Evolutionary conservation across 2,113 vertebrate genomes (phyloP).

Genomic region (Campylomormyrus tamandua): DNA sequence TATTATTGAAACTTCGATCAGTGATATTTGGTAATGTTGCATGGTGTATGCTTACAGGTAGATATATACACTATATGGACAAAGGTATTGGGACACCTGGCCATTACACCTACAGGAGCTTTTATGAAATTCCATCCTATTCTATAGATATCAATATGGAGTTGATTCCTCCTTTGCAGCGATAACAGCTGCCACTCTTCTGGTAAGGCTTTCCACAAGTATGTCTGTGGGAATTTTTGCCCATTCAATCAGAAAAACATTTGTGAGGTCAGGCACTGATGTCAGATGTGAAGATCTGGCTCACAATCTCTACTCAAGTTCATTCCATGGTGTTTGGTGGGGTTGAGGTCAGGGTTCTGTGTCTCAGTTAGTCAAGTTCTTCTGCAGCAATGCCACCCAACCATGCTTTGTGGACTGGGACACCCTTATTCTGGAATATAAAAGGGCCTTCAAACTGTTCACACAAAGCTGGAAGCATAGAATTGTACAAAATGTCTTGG

Average conservation of each 20-base stretch:
- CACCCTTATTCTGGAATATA: background rate
- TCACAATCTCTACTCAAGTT: background rate
- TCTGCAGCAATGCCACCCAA: background rate
- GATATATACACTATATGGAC: background rate
- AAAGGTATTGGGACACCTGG: background rate
- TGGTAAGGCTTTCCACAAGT: background rate
- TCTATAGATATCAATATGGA: background rate
- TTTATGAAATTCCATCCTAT: background rate
- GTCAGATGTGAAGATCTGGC: background rate
- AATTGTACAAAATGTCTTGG: background rate
- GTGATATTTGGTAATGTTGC: background rate
- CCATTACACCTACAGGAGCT: background rate
- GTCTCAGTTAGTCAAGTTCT: background rate
- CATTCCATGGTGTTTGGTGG: background rate
- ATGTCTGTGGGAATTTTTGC: background rate
- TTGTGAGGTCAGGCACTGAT: background rate
- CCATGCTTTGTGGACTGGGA: background rate
- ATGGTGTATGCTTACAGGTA: background rate
- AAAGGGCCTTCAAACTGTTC: background rate
- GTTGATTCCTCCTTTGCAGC: background rate
- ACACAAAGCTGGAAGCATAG: background rate
- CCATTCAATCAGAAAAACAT: background rate
- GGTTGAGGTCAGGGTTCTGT: background rate
- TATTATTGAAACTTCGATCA: background rate
- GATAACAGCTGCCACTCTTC: background rate